Conservation (phyloP, 2,797 vertebrate species). For the Platyrinchus mystaceus region DNA sequence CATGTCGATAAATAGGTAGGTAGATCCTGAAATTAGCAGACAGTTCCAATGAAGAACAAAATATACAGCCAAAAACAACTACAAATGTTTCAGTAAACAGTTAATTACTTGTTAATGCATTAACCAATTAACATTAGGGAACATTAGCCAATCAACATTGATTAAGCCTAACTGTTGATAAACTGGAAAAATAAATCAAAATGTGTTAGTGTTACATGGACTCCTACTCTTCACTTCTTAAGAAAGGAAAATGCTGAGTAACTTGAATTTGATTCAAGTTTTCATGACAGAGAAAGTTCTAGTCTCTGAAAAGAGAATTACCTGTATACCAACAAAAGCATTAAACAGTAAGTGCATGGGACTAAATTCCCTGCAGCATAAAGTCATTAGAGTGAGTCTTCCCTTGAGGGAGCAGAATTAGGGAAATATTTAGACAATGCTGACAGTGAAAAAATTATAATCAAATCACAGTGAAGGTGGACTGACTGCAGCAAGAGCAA, state of each 20-base stretch:
- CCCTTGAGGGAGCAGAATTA: not conserved
- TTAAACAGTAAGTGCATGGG: not conserved
- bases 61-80: not conserved
- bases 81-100: not conserved
- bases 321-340: not conserved
- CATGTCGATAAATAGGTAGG: not conserved
- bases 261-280: not conserved
- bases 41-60: not conserved
- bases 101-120: not conserved
- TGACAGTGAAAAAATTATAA: not conserved
- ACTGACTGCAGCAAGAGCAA: not conserved
- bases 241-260: not conserved
- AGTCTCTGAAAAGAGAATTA: not conserved
- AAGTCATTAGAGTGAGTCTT: not conserved
- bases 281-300: not conserved
- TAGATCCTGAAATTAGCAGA: not conserved
- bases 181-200: not conserved
- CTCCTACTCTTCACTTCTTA: not conserved
- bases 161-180: not conserved
- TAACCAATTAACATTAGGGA: not conserved
- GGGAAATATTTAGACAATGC: not conserved
- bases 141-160: not conserved
- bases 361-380: not conserved
- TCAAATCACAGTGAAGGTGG: not conserved
- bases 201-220: accelerated